Conservation (phyloP, 2,113 vertebrate genomes). For the Seriola dumerili region DNA sequence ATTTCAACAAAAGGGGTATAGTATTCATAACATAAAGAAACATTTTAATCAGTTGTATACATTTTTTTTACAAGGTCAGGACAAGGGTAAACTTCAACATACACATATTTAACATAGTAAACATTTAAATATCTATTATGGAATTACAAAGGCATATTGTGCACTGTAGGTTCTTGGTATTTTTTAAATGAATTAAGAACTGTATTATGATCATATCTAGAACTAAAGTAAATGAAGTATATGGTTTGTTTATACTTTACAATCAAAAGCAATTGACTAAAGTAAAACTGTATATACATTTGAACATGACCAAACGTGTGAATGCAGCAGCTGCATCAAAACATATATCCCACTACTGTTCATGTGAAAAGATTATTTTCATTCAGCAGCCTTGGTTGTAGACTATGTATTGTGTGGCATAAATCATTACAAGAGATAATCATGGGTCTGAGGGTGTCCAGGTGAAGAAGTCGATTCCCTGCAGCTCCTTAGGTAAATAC, state of each 20-base stretch:
- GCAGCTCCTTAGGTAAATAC: slow-evolving; percentile 91
- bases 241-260: neutral
- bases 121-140: neutral
- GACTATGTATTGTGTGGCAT: too few relatives aligned
- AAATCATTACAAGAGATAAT: slow-evolving; percentile 8
- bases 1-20: slow-evolving; percentile 29
- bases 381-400: neutral
- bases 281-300: neutral
- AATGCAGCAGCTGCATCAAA: neutral
- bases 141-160: neutral
- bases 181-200: neutral
- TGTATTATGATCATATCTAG: neutral
- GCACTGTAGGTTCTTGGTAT: neutral
- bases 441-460: slow-evolving; percentile 72
- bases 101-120: neutral
- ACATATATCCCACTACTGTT: too few relatives aligned
- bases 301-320: neutral
- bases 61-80: neutral
- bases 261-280: neutral
- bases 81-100: neutral
- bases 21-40: neutral
- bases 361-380: neutral
- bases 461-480: slow-evolving; percentile 88
- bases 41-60: slow-evolving; percentile 25
- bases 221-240: neutral